A percentile compares a stretch with the other conserved stretches of the same genome.
Evolutionary conservation across 2,113 vertebrate species (phyloP).

Genomic region (Hepsetus odoe): DNA sequence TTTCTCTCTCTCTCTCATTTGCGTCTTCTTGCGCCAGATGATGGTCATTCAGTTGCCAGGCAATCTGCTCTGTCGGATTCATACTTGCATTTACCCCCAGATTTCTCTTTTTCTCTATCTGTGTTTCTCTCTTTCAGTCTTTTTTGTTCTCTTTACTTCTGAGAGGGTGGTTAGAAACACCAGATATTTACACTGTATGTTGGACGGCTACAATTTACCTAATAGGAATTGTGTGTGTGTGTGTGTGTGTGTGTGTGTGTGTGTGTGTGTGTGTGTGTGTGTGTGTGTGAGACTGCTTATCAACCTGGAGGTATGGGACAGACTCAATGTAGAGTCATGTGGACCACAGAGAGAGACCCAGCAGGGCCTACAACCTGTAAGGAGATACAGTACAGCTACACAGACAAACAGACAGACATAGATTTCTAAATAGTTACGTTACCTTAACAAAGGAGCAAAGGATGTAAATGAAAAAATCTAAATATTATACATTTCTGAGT

Average conservation of each 20-base stretch:
- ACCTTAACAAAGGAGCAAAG: slow-evolving; percentile 17
- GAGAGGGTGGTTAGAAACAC: slow-evolving; percentile 33
- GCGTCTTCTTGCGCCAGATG: slow-evolving; percentile 71
- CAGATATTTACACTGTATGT: slow-evolving; percentile 37
- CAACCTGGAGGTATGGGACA: slow-evolving; percentile 49
- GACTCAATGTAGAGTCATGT: slow-evolving; percentile 38
- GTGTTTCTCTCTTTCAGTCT: slow-evolving; percentile 24
- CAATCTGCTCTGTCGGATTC: slow-evolving; percentile 82
- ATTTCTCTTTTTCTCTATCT: slow-evolving; percentile 41
- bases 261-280: slow-evolving; percentile 38
- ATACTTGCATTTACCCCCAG: slow-evolving; percentile 72
- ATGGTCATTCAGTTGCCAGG: slow-evolving; percentile 82
- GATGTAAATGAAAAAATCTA: background rate
- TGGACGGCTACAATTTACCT: background rate
- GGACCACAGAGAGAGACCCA: slow-evolving; percentile 6
- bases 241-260: slow-evolving; percentile 12
- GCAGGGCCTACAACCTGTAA: slow-evolving; percentile 40
- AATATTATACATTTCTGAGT: no score
- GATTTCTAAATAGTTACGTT: no score
- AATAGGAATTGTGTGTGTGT: slow-evolving; percentile 11
- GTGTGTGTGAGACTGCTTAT: no score
- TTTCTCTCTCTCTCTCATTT: slow-evolving; percentile 55
- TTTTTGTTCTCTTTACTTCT: slow-evolving; percentile 8
- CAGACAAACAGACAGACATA: background rate
- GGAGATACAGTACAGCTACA: slow-evolving; percentile 8